Evolutionary conservation across 2,888 invertebrate genomes (phyloP).

Genomic region (Malthinus seriepunctatus): DNA sequence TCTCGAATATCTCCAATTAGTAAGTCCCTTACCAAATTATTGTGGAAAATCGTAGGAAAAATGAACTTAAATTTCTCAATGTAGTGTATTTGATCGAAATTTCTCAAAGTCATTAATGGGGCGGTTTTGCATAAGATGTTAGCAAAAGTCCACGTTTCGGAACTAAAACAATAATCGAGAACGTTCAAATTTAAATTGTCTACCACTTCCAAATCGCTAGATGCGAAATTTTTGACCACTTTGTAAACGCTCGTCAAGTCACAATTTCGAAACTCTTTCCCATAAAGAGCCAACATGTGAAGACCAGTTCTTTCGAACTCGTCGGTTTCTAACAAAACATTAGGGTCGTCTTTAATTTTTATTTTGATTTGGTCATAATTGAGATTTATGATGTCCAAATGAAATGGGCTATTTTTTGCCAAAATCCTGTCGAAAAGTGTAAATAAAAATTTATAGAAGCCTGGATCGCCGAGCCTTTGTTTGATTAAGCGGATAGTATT

Average conservation of each 20-base stretch:
- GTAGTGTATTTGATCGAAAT: no score
- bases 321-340: not conserved
- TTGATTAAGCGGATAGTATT: not conserved
- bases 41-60: not conserved
- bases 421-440: not conserved
- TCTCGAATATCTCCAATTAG: not conserved
- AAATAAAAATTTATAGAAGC: not conserved
- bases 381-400: not conserved
- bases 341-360: not conserved
- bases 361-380: not conserved
- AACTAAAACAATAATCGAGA: not conserved
- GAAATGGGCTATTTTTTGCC: not conserved
- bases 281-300: not conserved
- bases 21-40: not conserved
- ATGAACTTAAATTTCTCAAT: not conserved
- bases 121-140: not conserved
- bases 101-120: not conserved
- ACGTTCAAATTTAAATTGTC: not conserved
- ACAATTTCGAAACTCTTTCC: not conserved
- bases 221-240: not conserved
- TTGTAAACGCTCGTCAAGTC: not conserved
- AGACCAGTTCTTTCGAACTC: not conserved
- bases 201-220: not conserved
- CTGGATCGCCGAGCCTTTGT: no score
- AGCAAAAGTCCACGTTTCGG: not conserved